These are phyloP conservation scores for Diglossa cyanea DNA, from an alignment of 2,797 vertebrate genomes.

Conservation along the genomic window DNA sequence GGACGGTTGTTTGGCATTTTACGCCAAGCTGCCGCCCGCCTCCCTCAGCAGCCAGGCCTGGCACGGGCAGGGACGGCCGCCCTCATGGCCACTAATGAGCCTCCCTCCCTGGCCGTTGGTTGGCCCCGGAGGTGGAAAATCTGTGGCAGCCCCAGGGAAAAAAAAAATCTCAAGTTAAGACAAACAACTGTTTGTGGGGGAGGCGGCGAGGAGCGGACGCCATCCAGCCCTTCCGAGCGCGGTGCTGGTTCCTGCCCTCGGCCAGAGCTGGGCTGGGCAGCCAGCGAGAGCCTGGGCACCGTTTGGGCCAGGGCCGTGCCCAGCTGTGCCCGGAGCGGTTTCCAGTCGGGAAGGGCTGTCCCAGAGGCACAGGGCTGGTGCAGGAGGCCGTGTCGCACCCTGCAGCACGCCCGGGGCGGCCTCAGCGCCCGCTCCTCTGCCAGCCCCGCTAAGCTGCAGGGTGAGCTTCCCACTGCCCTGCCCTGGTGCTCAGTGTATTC, in stretches of 20 bases:
- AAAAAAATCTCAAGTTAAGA: background rate
- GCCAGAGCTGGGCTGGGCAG: background rate
- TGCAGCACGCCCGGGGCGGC: rapidly evolving
- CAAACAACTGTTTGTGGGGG: slow-evolving; percentile 2
- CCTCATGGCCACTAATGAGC: background rate
- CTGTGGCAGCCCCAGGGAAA: background rate
- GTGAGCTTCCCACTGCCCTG: background rate
- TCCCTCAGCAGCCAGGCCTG: background rate
- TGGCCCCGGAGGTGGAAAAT: slow-evolving; percentile 30
- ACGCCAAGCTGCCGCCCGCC: background rate
- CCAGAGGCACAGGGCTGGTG: rapidly evolving
- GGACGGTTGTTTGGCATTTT: background rate
- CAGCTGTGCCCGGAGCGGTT: background rate
- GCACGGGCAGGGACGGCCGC: background rate
- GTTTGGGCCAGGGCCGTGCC: background rate
- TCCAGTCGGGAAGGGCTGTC: background rate
- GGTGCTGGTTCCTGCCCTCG: background rate
- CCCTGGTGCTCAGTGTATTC: background rate
- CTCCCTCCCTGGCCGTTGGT: background rate
- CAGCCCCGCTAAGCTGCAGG: background rate
- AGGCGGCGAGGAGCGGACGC: background rate
- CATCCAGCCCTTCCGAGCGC: background rate
- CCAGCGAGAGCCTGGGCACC: rapidly evolving
- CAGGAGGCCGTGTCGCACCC: background rate
- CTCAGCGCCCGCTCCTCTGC: rapidly evolving